Evolutionary conservation across 2,113 vertebrate genomes (phyloP), one percentile per base, ranked within the genome.

Genomic region (Bombycilla garrulus): DNA sequence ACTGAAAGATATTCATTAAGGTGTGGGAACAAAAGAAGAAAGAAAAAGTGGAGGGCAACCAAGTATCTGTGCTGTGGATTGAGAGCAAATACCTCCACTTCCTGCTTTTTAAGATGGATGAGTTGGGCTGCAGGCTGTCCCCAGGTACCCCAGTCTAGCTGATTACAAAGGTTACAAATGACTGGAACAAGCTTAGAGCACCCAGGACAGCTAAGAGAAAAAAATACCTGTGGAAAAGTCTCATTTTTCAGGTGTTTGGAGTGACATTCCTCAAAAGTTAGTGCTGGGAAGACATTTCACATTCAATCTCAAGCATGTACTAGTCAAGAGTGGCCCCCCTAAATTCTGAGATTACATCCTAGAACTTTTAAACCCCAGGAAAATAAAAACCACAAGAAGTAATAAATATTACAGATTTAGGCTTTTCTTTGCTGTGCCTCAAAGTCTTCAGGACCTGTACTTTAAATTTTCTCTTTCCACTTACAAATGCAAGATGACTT

Each of bases 101-200:
- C 45, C 48, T 81, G 50, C n/a, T 83, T 91, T 35, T 26, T 9
- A 73, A 54, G 10, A 67, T 54, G 67, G 51, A 82, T 80, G 89
- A 77, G 42, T 28, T 80, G 21, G 42, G 54, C 88, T 70, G 71
- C 19, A 72, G 26, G 24, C 51, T 86, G 81, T 88, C 77, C 29
- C 76, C 24, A 20, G 58, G 22, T 29, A 56, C 36, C 14, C 36
- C 79, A 35, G 25, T 33, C 64, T 77, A 58, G 48, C 56, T 86
- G 51, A 88, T 66, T 70, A 54, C 47, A 92, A 86, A 88, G 69
- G 86, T 92, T 94, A 86, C 80, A 93, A 83, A 88, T 71, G 76
- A 82, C 61, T 71, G 38, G 53, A 93, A 95, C 36, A 85, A 92
- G 40, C n/a, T 84, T 28, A 53, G 44, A 56, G 48, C 33, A 88